Evolutionary conservation across 2,888 invertebrate species (phyloP), one percentile per base, ranked within the genome.

Genomic region (Azorinus chamasolen): DNA sequence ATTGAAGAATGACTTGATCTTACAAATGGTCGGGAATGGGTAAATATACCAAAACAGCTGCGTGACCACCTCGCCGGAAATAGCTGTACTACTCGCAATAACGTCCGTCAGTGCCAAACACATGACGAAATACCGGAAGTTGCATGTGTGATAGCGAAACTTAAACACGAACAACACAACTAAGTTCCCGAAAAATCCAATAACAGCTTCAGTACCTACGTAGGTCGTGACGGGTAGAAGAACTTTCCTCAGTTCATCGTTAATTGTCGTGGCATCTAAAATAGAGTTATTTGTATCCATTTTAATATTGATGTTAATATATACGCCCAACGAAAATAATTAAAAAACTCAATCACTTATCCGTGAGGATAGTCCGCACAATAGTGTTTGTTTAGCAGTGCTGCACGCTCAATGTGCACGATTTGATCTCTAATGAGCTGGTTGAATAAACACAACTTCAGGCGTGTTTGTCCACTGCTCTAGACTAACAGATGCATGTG

Each of bases 1-100:
- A 58, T 80, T 80, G 55, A 76, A 80, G 73, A 76, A 73, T 4
- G 80, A 80, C 20, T 80, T 80, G 0, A 66, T 65, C 46, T 80
- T 80, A 39, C 80, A 80, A 16, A 80, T 1, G 37, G 50, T 24
- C 1, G 54, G 46, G 14, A 50, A 14, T 0, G 73, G 80, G 45
- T 80, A 80, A 2, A 48, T 63, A 45, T 73, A 80, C 80, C 80
- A 80, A 45, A 55, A 53, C 2, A 66, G 27, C 46, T 76, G 80
- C 2, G 76, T 76, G 24, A 76, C 43, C 45, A 80, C 61, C 37
- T 80, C 76, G 4, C 80, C 80, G 0, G 76, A 76, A 50, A 80
- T 73, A 1, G 73, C 73, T 1, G 80, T 80, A 22, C 76, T 41
- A 27, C 62, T 76, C 37, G 73, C 66, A 16, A 66, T 70, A 8